These are phyloP conservation scores for Andricus curvator DNA, from an alignment of 2,888 invertebrate genomes.

Conservation along the genomic window DNA sequence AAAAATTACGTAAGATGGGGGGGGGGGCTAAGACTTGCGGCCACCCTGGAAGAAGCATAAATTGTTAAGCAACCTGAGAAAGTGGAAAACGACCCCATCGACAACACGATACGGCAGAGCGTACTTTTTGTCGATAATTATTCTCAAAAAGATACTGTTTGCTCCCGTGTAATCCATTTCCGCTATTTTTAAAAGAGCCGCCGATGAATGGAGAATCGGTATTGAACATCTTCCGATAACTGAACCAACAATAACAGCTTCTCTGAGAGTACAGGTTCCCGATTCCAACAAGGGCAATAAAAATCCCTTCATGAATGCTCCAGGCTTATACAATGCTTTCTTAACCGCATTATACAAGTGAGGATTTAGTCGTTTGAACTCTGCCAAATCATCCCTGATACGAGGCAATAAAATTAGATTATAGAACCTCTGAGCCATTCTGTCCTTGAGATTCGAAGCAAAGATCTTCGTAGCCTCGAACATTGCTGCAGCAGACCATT, in stretches of 20 bases:
- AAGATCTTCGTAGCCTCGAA: slow-evolving; percentile 97
- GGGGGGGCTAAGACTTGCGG: too few species aligned
- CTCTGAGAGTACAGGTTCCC: slow-evolving; percentile 95
- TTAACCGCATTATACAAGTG: slow-evolving; percentile 96
- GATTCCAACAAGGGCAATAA: slow-evolving; percentile 87
- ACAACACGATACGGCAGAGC: slow-evolving; percentile 96
- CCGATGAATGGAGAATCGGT: slow-evolving; percentile 96
- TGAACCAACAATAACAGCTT: slow-evolving; percentile 97
- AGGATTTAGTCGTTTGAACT: slow-evolving; percentile 96
- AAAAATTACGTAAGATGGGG: too few species aligned
- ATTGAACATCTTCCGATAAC: slow-evolving; percentile 94
- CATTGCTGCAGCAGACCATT: slow-evolving; percentile 99
- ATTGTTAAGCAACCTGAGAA: slow-evolving; percentile 84
- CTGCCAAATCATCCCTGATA: slow-evolving; percentile 95
- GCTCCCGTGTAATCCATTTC: slow-evolving; percentile 99
- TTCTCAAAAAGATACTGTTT: slow-evolving; percentile 95
- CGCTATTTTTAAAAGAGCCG: slow-evolving; percentile 95
- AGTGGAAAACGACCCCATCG: slow-evolving; percentile 96
- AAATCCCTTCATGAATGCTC: slow-evolving; percentile 97
- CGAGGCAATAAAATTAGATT: slow-evolving; percentile 95
- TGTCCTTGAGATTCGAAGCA: slow-evolving; percentile 96
- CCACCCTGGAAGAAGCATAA: not conserved
- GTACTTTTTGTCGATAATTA: slow-evolving; percentile 98
- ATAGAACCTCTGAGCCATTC: slow-evolving; percentile 97
- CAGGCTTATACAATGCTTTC: slow-evolving; percentile 97